Base-by-base conservation (phyloP, 2,888 invertebrate species). In the Caenorhabditis angaria region DNA sequence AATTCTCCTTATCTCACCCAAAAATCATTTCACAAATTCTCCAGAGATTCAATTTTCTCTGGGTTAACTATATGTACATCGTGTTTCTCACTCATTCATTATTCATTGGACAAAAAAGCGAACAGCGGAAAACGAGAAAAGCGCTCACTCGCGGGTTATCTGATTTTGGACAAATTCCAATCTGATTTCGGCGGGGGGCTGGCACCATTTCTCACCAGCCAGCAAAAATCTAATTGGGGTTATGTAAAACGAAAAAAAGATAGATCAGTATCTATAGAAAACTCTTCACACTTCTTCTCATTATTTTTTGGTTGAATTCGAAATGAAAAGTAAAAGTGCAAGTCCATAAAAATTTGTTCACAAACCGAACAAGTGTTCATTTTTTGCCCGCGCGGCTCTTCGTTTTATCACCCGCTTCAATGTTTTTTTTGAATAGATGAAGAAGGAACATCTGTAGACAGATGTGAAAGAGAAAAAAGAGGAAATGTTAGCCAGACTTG, bases 281-380 rank as follows among this genome's bases (percentile, higher is more conserved):
- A n/a, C n/a, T 51, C 10, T 51, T 51, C 51, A 12, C 48, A 10
- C 5, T 48, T 48, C 18, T 4, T 4, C 18, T 24, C 22, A 3
- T 22, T 22, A 25, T 22, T 25, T 24, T 24, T 8, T 51, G 4
- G 22, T 25, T 6, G 4, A 48, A 48, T 6, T 8, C 4, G 22
- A 51, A 41, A 10, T 41, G 10, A 12, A 25, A 51, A 51, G n/a
- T 24, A 51, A 51, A 51, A 51, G 51, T 51, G 51, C 51, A 51
- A 51, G 25, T 51, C 51, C 22, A 51, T 51, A 51, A 24, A 8
- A 24, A 24, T 18, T 51, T 51, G 51, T 51, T 5, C 22, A 51
- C 14, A 6, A 51, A 51, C 6, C 22, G 51, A 51, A 51, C 51
- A 51, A 51, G 25, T 51, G 51, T 51, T 51, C 22, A 5, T 3